phyloP scores from a whole-genome alignment of 2,113 vertebrate genomes.

The Dicentrarchus labrax region DNA sequence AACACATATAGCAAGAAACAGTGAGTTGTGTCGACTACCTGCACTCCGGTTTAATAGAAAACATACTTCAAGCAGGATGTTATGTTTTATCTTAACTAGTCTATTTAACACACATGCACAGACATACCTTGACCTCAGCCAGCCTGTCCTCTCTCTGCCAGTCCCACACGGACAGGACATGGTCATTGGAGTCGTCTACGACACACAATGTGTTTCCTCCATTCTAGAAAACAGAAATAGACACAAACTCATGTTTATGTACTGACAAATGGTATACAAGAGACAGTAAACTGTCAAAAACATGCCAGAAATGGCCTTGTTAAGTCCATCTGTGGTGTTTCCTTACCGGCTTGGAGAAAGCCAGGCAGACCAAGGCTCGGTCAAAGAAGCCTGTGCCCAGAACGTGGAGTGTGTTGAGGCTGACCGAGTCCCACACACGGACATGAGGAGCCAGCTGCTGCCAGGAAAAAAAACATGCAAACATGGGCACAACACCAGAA shows the following conservation, averaged over 20 bases:
- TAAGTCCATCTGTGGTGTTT: neutral
- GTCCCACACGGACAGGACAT: conserved; percentile 97
- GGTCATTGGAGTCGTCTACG: conserved; percentile 97
- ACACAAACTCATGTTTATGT: neutral
- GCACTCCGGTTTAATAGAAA: too few species aligned
- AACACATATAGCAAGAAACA: conserved; percentile 1
- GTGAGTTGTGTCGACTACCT: neutral
- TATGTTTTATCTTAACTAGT: neutral
- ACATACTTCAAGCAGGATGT: too few species aligned
- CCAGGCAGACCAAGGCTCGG: conserved; percentile 93
- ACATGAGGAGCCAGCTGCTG: conserved; percentile 95
- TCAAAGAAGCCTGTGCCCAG: conserved; percentile 95
- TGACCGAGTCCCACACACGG: conserved; percentile 98
- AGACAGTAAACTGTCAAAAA: neutral
- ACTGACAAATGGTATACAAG: neutral
- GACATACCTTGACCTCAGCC: conserved; percentile 92
- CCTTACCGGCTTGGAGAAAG: conserved; percentile 98
- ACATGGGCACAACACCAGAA: conserved; percentile 4
- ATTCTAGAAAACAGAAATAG: conserved; percentile 84
- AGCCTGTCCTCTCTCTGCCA: conserved; percentile 96
- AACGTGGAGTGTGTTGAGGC: conserved; percentile 95
- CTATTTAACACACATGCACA: neutral
- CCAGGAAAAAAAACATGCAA: conserved; percentile 31
- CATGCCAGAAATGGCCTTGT: neutral
- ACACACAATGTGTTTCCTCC: conserved; percentile 94